These are phyloP conservation scores for Protophormia terraenovae DNA, from an alignment of 2,888 invertebrate species.

Conservation along the genomic window DNA sequence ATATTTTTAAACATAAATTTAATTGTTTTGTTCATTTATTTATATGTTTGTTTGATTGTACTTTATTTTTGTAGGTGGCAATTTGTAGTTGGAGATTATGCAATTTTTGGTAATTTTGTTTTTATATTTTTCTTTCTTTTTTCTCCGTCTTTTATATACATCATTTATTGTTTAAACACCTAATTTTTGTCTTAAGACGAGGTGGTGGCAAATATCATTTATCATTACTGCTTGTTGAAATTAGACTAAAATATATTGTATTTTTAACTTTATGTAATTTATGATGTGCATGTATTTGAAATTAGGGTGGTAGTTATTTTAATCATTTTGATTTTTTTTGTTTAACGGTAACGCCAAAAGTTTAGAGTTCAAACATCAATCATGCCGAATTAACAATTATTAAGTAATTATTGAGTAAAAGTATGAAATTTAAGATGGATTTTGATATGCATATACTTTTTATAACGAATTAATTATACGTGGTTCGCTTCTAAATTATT, in stretches of 20 bases:
- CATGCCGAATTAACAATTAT: not conserved
- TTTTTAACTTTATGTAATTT: slow-evolving; percentile 38
- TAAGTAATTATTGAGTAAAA: not conserved
- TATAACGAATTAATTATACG: not conserved
- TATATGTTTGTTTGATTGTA: slow-evolving; percentile 28
- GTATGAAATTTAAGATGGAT: not conserved
- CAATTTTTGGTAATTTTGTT: slow-evolving; percentile 49
- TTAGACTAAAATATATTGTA: not conserved
- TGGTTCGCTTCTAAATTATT: no score
- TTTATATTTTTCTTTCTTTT: not conserved
- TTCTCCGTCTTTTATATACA: not conserved
- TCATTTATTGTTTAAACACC: slow-evolving; percentile 23
- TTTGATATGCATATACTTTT: not conserved
- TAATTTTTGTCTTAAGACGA: not conserved
- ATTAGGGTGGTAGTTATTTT: not conserved
- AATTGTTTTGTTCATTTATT: no score
- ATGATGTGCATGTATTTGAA: not conserved
- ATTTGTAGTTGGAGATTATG: slow-evolving; percentile 48
- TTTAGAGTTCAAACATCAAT: not conserved
- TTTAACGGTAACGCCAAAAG: not conserved
- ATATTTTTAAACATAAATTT: no score
- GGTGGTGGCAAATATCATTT: slow-evolving; percentile 31
- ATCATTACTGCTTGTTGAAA: slow-evolving; percentile 45
- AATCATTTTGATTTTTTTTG: no score
- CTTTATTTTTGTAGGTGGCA: slow-evolving; percentile 45